Conservation (phyloP, 2,888 invertebrate genomes). For the Opisthograptis luteolata region DNA sequence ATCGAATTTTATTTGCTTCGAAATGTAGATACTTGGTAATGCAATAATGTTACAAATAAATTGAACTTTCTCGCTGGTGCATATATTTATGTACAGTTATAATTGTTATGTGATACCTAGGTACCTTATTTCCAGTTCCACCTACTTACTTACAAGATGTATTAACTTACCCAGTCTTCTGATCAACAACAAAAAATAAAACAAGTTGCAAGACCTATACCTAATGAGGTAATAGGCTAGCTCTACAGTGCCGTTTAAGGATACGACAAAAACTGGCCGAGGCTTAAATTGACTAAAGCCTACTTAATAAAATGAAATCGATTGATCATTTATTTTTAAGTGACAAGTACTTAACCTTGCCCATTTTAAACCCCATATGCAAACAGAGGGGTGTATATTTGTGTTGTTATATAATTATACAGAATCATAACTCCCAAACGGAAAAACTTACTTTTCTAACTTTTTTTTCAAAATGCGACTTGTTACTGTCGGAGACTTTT, state of each 20-base stretch:
- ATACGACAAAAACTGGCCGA: conserved; percentile 12
- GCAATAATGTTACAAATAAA: conserved; percentile 1
- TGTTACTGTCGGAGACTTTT: too few relatives aligned
- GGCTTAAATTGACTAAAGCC: conserved; percentile 3
- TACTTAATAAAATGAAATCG: neutral
- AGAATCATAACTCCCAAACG: too few relatives aligned
- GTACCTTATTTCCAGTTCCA: too few relatives aligned
- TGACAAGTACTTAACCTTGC: neutral
- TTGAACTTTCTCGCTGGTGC: conserved; percentile 10
- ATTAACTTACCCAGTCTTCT: neutral
- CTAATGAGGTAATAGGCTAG: neutral
- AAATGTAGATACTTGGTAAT: conserved; percentile 14
- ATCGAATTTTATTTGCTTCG: conserved; percentile 19
- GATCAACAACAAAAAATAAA: neutral
- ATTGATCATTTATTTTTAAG: neutral
- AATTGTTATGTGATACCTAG: too few relatives aligned
- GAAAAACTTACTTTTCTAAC: too few relatives aligned
- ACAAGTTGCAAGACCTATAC: neutral
- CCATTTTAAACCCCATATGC: too few relatives aligned
- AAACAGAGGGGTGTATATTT: too few relatives aligned
- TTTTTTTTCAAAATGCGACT: too few relatives aligned
- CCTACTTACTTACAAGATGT: too few relatives aligned
- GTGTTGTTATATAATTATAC: too few relatives aligned
- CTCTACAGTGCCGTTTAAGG: neutral
- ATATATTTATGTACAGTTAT: too few relatives aligned